These are phyloP conservation scores for Cactoblastis cactorum DNA, from an alignment of 2,888 invertebrate species.

Conservation along the genomic window DNA sequence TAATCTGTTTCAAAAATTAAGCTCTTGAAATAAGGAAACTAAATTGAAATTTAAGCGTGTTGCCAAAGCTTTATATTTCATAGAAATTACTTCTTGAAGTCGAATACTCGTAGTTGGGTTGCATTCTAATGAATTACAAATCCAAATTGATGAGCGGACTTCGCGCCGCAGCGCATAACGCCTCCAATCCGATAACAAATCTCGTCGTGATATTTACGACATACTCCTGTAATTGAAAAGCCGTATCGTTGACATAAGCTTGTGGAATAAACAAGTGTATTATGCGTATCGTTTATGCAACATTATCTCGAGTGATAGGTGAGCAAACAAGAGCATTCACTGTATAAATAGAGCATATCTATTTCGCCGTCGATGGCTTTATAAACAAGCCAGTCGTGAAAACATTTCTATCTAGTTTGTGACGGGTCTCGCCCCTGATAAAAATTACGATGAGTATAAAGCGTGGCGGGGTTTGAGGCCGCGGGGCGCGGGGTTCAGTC, in stretches of 20 bases:
- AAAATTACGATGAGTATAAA: conserved; percentile 74
- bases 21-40: too few species aligned
- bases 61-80: too few species aligned
- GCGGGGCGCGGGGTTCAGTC: conserved; percentile 36
- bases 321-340: conserved; percentile 56
- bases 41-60: too few species aligned
- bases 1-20: too few species aligned
- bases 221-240: conserved; percentile 48
- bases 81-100: too few species aligned
- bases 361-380: conserved; percentile 71
- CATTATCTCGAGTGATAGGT: conserved; percentile 69
- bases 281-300: conserved; percentile 60
- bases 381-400: conserved; percentile 75
- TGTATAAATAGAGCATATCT: conserved; percentile 71
- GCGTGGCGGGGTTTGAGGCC: conserved; percentile 48
- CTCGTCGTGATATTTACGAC: conserved; percentile 39
- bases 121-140: too few species aligned
- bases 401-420: conserved; percentile 72
- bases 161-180: conserved; percentile 48
- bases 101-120: too few species aligned
- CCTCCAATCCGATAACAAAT: conserved; percentile 42
- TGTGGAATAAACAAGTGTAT: conserved; percentile 50
- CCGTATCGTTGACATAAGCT: conserved; percentile 42
- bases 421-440: conserved; percentile 64
- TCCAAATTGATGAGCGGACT: conserved; percentile 37